These are phyloP conservation scores for Discoglossus pictus DNA, from an alignment of 2,797 vertebrate species.

Conservation along the genomic window DNA sequence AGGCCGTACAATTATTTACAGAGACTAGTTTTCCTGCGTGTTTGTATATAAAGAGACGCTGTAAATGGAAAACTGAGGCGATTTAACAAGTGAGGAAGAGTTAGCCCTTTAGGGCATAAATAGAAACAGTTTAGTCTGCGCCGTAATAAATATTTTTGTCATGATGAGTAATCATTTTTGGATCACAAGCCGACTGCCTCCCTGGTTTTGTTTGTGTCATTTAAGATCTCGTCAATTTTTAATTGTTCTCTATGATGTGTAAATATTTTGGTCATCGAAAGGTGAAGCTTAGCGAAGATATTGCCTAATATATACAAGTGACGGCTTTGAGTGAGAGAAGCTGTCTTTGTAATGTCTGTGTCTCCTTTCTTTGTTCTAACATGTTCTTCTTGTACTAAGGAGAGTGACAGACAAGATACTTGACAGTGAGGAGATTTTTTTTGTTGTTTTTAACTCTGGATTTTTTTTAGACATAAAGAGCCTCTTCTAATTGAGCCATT, in stretches of 20 bases:
- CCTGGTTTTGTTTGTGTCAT: slow-evolving; percentile 61
- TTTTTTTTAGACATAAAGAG: neutral
- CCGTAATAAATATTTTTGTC: slow-evolving; percentile 58
- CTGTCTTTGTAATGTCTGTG: slow-evolving; percentile 49
- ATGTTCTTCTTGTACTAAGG: neutral
- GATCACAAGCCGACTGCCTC: slow-evolving; percentile 57
- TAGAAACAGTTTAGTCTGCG: slow-evolving; percentile 55
- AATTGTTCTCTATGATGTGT: slow-evolving; percentile 66
- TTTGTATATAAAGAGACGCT: slow-evolving; percentile 45
- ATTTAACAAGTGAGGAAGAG: slow-evolving; percentile 48
- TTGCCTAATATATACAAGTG: slow-evolving; percentile 62
- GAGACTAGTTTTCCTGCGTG: slow-evolving; percentile 45
- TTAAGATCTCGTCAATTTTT: slow-evolving; percentile 62
- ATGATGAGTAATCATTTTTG: slow-evolving; percentile 53
- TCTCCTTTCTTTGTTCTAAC: slow-evolving; percentile 38
- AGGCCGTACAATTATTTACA: slow-evolving; percentile 53
- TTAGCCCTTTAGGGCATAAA: slow-evolving; percentile 47
- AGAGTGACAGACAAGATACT: neutral
- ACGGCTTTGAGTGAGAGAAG: slow-evolving; percentile 54
- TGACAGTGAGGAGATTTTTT: neutral
- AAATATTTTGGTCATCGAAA: slow-evolving; percentile 71
- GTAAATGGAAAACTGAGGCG: slow-evolving; percentile 41
- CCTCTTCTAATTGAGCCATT: no score
- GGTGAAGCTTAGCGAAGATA: slow-evolving; percentile 67
- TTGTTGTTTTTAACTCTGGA: no score